Conservation (phyloP, 2,888 invertebrate species). For the Agriopis leucophaearia region DNA sequence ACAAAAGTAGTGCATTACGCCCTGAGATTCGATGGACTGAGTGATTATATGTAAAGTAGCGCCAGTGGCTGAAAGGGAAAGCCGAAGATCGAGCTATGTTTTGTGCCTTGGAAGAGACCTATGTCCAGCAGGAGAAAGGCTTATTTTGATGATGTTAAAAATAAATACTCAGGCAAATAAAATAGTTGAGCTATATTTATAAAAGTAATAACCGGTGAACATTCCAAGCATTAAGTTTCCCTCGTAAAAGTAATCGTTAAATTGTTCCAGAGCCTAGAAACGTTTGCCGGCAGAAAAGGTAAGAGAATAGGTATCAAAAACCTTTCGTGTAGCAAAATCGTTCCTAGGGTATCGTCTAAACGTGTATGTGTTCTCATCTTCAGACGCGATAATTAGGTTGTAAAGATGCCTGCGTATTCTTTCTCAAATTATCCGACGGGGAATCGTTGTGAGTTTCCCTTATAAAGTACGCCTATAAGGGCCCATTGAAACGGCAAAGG, state of each 20-base stretch:
- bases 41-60: no score
- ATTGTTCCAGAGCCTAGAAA: conserved; percentile 13
- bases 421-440: conserved; percentile 44
- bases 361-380: conserved; percentile 39
- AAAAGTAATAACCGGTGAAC: conserved; percentile 11
- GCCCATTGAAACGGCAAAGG: conserved; percentile 41
- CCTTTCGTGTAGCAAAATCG: conserved; percentile 11
- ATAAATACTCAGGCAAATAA: neutral
- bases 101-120: no score
- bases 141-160: neutral
- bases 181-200: conserved; percentile 8
- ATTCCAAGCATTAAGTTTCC: conserved; percentile 10
- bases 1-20: no score
- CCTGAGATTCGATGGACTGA: no score
- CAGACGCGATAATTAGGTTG: conserved; percentile 44
- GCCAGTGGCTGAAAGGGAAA: no score
- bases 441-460: conserved; percentile 45
- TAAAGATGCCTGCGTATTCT: conserved; percentile 47
- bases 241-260: conserved; percentile 19
- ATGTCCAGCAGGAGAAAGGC: no score
- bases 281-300: conserved; percentile 1
- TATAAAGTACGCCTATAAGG: conserved; percentile 45
- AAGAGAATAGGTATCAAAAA: conserved; percentile 6
- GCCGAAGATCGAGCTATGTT: no score
- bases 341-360: conserved; percentile 4